Evolutionary conservation across 2,113 vertebrate genomes (phyloP).

Genomic region (Hemiscyllium ocellatum): DNA sequence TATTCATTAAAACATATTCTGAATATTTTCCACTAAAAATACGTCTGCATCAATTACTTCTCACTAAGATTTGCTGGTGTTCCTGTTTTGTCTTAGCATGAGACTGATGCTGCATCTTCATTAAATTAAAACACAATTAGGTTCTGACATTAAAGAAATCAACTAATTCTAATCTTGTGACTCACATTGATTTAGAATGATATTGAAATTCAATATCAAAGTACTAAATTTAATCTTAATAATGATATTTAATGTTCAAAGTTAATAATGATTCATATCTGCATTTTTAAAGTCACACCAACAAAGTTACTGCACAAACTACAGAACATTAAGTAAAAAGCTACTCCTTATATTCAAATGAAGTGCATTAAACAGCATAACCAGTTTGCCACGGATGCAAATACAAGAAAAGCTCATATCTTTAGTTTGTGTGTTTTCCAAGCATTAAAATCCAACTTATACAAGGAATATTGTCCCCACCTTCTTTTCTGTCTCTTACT

Average conservation of each 20-base stretch:
- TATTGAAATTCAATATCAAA: background rate
- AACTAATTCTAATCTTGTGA: background rate
- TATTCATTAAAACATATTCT: background rate
- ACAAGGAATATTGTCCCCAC: background rate
- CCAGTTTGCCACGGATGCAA: background rate
- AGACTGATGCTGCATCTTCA: background rate
- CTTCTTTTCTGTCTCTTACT: background rate
- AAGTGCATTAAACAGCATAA: background rate
- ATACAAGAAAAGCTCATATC: background rate
- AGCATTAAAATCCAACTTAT: background rate
- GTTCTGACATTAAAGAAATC: slow-evolving; percentile 6
- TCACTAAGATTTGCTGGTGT: background rate
- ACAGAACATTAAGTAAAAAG: background rate
- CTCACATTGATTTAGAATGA: slow-evolving; percentile 23
- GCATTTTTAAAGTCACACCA: background rate
- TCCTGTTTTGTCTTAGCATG: background rate
- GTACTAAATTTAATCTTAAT: background rate
- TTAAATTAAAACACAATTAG: slow-evolving; percentile 26
- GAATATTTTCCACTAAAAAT: background rate
- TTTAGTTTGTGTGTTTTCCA: background rate
- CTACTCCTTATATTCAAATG: background rate
- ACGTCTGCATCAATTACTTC: background rate
- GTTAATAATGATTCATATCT: slow-evolving; percentile 23
- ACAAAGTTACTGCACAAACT: background rate
- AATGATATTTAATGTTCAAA: slow-evolving; percentile 2